A percentile compares a stretch with the other conserved stretches of the same genome.
phyloP scores from a whole-genome alignment of 1,140 invertebrate species.

The Chlorops oryzae region DNA sequence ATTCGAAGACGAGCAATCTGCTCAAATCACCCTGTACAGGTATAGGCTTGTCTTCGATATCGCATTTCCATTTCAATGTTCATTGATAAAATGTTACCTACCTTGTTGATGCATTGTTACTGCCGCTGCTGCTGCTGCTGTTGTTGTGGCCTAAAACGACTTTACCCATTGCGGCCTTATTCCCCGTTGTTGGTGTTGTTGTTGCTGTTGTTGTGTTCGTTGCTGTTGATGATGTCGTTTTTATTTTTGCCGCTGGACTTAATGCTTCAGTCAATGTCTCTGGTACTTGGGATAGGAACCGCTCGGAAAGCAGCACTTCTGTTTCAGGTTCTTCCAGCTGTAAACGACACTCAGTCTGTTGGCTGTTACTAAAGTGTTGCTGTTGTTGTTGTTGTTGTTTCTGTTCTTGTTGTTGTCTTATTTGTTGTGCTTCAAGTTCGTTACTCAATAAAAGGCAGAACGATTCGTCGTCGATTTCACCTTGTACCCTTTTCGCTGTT shows the following conservation, averaged over 20 bases:
- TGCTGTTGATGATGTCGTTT: conserved; percentile 7
- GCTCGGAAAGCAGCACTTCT: background rate
- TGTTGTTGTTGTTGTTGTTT: conserved; percentile 4
- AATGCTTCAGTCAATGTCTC: background rate
- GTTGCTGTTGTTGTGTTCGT: conserved; percentile 13
- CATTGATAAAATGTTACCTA: background rate
- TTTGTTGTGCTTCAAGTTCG: conserved; percentile 28
- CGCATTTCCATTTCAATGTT: background rate
- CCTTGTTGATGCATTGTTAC: background rate
- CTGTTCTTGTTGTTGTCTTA: conserved; percentile 6
- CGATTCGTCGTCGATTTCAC: too few relatives aligned
- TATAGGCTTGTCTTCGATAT: background rate
- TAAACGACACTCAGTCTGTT: conserved; percentile 32
- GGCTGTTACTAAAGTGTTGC: background rate
- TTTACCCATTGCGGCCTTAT: too few relatives aligned
- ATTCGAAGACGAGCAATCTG: too few relatives aligned
- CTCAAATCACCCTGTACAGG: too few relatives aligned
- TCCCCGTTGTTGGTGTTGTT: conserved; percentile 14
- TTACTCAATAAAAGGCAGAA: too few relatives aligned
- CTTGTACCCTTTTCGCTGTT: too few relatives aligned
- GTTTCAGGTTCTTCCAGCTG: conserved; percentile 29
- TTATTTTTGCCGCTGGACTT: background rate
- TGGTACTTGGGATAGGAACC: background rate
- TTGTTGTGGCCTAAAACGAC: too few relatives aligned
- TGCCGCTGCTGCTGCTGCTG: conserved; percentile 8